Evolutionary conservation across 2,797 vertebrate species (phyloP).

Genomic region (Vespertilio murinus): DNA sequence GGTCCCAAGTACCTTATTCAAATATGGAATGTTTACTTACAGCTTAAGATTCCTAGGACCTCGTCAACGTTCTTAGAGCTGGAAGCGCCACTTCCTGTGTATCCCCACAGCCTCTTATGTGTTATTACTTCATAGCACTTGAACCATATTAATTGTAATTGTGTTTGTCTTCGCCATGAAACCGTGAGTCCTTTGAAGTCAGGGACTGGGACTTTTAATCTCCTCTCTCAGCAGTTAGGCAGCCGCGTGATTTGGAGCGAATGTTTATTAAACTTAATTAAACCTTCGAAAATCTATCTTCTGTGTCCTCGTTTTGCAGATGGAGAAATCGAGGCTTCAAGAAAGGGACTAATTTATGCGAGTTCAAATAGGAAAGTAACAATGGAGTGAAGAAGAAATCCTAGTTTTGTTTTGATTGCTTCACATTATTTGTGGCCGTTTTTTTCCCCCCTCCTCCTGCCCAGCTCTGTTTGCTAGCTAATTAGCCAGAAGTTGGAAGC

Average conservation of each 20-base stretch:
- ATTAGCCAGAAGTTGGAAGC: slow-evolving; percentile 73
- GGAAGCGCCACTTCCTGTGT: not conserved
- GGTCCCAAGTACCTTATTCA: slow-evolving; percentile 31
- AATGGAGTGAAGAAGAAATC: slow-evolving; percentile 55
- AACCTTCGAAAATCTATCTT: slow-evolving; percentile 28
- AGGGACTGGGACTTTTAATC: slow-evolving; percentile 27
- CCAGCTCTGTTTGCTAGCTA: slow-evolving; percentile 65
- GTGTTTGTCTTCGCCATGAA: slow-evolving; percentile 55
- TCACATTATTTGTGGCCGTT: slow-evolving; percentile 63
- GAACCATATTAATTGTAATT: slow-evolving; percentile 34
- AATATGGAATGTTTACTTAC: not conserved
- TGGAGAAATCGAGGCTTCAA: slow-evolving; percentile 48
- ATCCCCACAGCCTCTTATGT: not conserved
- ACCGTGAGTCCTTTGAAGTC: slow-evolving; percentile 47
- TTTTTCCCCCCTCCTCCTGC: slow-evolving; percentile 55
- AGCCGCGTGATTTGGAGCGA: not conserved
- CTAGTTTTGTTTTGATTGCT: slow-evolving; percentile 69
- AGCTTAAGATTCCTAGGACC: slow-evolving; percentile 37
- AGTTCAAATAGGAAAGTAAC: slow-evolving; percentile 57
- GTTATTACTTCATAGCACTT: slow-evolving; percentile 44
- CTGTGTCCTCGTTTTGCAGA: slow-evolving; percentile 7
- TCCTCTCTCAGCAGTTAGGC: slow-evolving; percentile 32
- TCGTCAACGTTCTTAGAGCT: not conserved
- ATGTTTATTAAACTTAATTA: slow-evolving; percentile 54
- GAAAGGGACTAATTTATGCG: not conserved